Conservation (phyloP, 2,113 vertebrate genomes). For the Tachuris rubrigastra region DNA sequence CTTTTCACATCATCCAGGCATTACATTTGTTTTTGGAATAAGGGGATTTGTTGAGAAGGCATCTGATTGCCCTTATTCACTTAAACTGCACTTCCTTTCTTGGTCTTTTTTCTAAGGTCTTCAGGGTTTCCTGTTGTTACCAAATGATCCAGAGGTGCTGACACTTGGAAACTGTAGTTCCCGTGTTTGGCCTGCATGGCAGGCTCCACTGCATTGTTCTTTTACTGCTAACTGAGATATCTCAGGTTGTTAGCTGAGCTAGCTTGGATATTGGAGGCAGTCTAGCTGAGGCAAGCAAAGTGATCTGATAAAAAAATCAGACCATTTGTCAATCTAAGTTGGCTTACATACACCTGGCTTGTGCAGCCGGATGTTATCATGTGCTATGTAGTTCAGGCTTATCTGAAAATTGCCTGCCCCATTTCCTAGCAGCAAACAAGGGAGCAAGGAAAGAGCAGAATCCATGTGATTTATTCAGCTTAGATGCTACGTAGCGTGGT, state of each 20-base stretch:
- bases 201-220: neutral
- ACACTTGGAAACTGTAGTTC: neutral
- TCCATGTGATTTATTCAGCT: neutral
- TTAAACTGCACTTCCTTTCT: neutral
- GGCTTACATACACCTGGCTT: neutral
- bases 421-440: neutral
- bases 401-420: neutral
- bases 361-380: neutral
- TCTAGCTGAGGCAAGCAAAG: neutral
- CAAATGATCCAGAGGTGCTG: neutral
- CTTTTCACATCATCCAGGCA: neutral
- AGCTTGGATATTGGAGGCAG: neutral
- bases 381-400: neutral
- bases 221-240: neutral
- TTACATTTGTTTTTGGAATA: neutral
- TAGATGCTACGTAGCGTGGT: rapidly evolving
- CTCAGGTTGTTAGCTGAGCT: neutral
- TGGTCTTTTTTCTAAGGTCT: neutral
- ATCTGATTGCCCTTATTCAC: neutral
- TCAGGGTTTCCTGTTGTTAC: neutral
- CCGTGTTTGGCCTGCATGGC: neutral
- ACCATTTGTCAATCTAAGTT: neutral
- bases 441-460: neutral
- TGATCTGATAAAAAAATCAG: neutral
- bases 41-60: neutral